These are phyloP conservation scores for Chionomys nivalis DNA, from an alignment of 2,113 vertebrate species.

Conservation along the genomic window DNA sequence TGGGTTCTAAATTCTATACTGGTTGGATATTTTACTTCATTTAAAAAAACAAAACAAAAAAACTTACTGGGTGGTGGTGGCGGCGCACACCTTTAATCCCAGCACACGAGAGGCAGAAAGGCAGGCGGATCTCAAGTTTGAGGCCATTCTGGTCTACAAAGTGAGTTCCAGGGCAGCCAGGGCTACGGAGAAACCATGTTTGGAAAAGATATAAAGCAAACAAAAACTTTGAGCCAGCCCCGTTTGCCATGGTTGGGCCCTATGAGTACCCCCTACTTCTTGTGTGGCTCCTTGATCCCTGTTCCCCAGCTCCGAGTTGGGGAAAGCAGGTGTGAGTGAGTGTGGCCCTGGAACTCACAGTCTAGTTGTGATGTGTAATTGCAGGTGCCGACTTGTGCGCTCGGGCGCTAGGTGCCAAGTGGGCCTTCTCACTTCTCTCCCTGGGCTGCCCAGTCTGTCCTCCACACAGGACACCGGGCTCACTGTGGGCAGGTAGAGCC, in stretches of 20 bases:
- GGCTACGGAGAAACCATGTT: background rate
- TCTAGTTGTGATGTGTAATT: rapidly evolving
- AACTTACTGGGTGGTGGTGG: too few species aligned
- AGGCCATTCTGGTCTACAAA: background rate
- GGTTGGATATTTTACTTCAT: background rate
- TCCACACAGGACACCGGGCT: background rate
- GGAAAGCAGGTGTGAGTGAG: background rate
- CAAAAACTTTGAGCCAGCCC: background rate
- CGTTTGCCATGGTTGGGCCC: background rate
- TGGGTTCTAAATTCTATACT: background rate
- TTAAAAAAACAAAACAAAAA: too few species aligned
- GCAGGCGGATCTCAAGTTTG: background rate
- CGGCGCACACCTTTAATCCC: background rate
- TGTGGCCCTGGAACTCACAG: background rate
- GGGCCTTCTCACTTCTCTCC: rapidly evolving
- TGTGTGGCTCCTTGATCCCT: background rate
- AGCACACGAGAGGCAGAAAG: background rate
- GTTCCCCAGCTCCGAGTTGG: background rate
- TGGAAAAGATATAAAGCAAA: background rate
- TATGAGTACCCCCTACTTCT: rapidly evolving
- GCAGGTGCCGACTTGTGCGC: rapidly evolving
- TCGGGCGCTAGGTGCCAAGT: rapidly evolving
- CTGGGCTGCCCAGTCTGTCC: background rate
- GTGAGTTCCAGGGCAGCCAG: background rate
- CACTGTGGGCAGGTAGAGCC: background rate